A percentile compares a stretch with the other conserved stretches of the same genome.
These are phyloP conservation scores for Rhinoptilus africanus DNA, from an alignment of 2,113 vertebrate genomes.

Conservation along the genomic window DNA sequence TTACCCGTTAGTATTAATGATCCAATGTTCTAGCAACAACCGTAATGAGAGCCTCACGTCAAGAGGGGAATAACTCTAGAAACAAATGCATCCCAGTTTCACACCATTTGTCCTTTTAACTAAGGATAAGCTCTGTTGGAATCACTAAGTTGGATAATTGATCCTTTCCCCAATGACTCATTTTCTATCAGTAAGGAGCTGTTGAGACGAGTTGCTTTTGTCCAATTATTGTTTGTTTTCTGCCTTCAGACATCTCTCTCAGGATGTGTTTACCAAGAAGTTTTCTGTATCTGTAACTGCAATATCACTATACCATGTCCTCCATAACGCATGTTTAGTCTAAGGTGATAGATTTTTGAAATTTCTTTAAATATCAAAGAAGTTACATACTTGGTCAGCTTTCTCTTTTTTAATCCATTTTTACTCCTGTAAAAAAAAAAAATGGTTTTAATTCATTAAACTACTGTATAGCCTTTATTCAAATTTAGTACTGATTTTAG, in stretches of 20 bases:
- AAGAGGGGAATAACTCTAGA: background rate
- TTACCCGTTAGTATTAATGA: conserved; percentile 51
- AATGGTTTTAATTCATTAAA: background rate
- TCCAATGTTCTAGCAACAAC: conserved; percentile 19
- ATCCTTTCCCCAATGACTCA: background rate
- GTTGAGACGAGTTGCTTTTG: background rate
- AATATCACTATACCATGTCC: background rate
- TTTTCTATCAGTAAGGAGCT: conserved; percentile 8
- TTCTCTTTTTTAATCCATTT: conserved; percentile 96
- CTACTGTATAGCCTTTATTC: background rate
- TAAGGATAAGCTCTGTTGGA: background rate
- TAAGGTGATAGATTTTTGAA: background rate
- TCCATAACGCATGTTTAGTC: background rate
- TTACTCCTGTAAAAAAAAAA: conserved; percentile 83
- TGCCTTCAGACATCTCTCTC: background rate
- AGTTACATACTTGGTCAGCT: conserved; percentile 89
- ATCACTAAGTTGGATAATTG: conserved; percentile 21
- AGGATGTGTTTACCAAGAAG: background rate
- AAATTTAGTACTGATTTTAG: background rate
- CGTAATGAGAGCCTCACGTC: background rate
- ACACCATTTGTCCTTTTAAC: conserved; percentile 37
- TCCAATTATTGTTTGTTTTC: background rate
- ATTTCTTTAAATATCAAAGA: background rate
- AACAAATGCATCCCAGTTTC: background rate
- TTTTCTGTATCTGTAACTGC: background rate